Conservation (phyloP, 2,113 vertebrate genomes). For the Amazona guildingii region DNA sequence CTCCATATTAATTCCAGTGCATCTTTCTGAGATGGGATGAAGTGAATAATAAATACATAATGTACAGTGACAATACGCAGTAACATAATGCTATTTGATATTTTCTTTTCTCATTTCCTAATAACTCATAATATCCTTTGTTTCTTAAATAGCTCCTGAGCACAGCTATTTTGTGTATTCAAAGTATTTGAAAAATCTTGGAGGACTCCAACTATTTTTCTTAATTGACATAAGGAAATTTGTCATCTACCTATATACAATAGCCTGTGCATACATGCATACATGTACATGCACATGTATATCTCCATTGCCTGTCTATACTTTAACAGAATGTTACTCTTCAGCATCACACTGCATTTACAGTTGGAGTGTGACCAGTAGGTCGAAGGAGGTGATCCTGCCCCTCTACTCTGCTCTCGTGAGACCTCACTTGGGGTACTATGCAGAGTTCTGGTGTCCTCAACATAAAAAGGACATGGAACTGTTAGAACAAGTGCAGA, state of each 20-base stretch:
- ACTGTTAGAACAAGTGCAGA: no score
- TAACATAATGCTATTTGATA: not conserved
- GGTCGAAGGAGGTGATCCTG: no score
- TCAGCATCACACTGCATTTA: not conserved
- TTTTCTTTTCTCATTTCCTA: not conserved
- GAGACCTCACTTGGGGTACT: no score
- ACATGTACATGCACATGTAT: rapidly evolving
- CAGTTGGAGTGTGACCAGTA: no score
- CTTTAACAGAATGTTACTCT: not conserved
- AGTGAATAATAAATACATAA: not conserved
- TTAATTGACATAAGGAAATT: not conserved
- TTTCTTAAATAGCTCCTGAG: not conserved
- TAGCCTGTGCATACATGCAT: not conserved
- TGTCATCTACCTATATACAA: not conserved
- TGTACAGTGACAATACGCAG: not conserved
- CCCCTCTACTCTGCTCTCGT: no score
- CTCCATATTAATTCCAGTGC: not conserved
- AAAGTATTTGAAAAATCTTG: not conserved
- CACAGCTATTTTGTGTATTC: not conserved
- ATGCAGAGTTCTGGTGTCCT: no score
- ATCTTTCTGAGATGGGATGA: not conserved
- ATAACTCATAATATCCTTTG: not conserved
- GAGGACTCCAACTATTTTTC: not conserved
- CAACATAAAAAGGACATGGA: no score
- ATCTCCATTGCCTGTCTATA: not conserved